phyloP scores from a whole-genome alignment of 2,797 vertebrate species.

The Cacajao melanocephalus region DNA sequence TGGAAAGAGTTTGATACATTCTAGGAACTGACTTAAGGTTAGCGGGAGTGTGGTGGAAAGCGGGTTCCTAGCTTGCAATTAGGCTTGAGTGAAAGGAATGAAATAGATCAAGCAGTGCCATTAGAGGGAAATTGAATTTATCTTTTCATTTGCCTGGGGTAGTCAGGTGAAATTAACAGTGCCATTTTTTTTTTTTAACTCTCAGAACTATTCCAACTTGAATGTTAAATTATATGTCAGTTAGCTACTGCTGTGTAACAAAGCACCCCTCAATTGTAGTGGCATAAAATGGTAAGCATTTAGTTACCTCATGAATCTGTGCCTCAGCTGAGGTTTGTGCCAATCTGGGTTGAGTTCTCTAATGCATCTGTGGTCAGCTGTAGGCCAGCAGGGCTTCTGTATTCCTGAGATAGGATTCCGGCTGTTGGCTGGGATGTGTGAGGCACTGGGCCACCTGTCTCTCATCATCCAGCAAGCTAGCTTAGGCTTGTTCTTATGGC shows the following conservation, averaged over 20 bases:
- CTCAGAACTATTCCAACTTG: background rate
- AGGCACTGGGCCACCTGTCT: background rate
- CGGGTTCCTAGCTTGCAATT: background rate
- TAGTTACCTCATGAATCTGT: background rate
- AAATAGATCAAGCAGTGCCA: background rate
- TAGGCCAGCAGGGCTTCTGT: background rate
- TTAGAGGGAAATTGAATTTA: background rate
- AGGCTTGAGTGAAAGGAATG: background rate
- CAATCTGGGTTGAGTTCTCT: background rate
- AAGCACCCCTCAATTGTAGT: background rate
- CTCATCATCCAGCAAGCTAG: background rate
- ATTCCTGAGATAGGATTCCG: too few species aligned
- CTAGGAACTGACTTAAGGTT: background rate
- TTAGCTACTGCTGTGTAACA: background rate
- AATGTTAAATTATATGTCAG: background rate
- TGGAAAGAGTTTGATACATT: background rate
- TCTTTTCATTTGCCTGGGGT: background rate
- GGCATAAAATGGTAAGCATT: background rate
- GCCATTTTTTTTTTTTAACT: too few species aligned
- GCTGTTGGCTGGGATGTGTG: too few species aligned
- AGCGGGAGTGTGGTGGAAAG: background rate
- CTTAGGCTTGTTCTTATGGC: rapidly evolving
- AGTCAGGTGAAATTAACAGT: background rate
- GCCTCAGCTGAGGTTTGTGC: background rate
- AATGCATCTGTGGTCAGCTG: background rate